These are phyloP conservation scores for Melieria crassipennis DNA, from an alignment of 2,888 invertebrate genomes.

Conservation along the genomic window DNA sequence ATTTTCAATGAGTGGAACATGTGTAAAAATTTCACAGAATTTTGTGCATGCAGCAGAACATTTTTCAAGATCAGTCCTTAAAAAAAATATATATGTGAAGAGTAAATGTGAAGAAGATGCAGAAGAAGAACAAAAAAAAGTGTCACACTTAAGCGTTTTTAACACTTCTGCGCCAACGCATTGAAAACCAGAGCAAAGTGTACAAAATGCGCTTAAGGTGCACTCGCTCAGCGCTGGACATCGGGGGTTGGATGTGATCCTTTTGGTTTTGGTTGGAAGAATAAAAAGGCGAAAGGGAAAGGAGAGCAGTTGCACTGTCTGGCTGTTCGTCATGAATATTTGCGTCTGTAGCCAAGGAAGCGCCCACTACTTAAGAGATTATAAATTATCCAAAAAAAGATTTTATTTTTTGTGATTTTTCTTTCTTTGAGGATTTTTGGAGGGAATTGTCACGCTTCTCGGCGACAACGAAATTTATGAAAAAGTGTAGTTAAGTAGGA, in stretches of 20 bases:
- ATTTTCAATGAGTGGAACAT: constrained; percentile 28
- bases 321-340: neutral
- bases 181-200: neutral
- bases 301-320: neutral
- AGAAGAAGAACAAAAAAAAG: constrained; percentile 21
- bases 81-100: neutral
- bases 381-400: constrained; percentile 7
- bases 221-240: neutral
- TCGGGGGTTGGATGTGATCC: too few species aligned
- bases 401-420: neutral
- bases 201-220: constrained; percentile 11
- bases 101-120: constrained; percentile 7
- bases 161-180: constrained; percentile 34
- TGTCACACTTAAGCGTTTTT: constrained; percentile 41
- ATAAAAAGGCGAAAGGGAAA: too few species aligned
- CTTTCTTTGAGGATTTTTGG: neutral
- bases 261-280: too few species aligned
- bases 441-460: neutral
- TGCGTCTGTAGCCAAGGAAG: constrained; percentile 16
- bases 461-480: neutral
- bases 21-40: constrained; percentile 41
- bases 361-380: constrained; percentile 39
- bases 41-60: constrained; percentile 13
- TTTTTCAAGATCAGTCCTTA: constrained; percentile 2
- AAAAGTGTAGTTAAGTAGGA: neutral